Evolutionary conservation across 1,140 invertebrate genomes (phyloP).

Genomic region (Drosophila malerkotliana): DNA sequence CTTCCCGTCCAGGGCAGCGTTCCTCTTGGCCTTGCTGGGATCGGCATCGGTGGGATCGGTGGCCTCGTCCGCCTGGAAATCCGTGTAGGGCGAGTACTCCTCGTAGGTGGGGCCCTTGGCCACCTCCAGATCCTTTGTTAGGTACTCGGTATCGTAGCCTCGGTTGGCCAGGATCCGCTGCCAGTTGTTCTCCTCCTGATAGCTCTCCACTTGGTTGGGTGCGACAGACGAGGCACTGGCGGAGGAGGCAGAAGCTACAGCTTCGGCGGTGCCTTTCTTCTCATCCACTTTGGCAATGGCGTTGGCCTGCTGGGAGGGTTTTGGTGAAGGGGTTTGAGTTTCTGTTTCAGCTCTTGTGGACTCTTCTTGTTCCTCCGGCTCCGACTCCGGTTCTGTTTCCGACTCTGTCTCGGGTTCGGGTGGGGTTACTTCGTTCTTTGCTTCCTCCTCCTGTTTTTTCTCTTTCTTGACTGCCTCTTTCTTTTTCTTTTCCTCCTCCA

Average conservation of each 20-base stretch:
- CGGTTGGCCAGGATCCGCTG: conserved; percentile 60
- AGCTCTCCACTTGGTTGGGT: neutral
- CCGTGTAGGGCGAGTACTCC: conserved; percentile 39
- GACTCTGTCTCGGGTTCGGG: neutral
- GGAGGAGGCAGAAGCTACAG: conserved; percentile 6
- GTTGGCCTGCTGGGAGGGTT: conserved; percentile 1
- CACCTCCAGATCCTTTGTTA: conserved; percentile 43
- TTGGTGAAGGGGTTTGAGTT: neutral
- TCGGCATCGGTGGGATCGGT: neutral
- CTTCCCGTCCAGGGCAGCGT: conserved; percentile 15
- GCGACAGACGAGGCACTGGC: neutral
- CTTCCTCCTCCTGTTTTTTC: conserved; percentile 1
- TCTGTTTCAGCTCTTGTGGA: neutral
- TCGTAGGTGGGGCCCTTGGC: conserved; percentile 25
- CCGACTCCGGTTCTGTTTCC: conserved; percentile 13
- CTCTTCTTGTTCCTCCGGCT: conserved; percentile 6
- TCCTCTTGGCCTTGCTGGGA: conserved; percentile 32
- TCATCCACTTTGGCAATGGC: conserved; percentile 15
- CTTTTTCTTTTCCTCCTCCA: neutral
- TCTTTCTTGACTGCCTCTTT: neutral
- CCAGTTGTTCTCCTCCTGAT: conserved; percentile 38
- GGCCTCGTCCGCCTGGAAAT: conserved; percentile 28
- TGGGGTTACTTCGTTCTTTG: conserved; percentile 5
- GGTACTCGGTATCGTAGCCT: conserved; percentile 64
- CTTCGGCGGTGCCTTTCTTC: neutral